Evolutionary conservation across 2,888 invertebrate species (phyloP), one percentile per base, ranked within the genome.

Genomic region (Drosophila mettleri): DNA sequence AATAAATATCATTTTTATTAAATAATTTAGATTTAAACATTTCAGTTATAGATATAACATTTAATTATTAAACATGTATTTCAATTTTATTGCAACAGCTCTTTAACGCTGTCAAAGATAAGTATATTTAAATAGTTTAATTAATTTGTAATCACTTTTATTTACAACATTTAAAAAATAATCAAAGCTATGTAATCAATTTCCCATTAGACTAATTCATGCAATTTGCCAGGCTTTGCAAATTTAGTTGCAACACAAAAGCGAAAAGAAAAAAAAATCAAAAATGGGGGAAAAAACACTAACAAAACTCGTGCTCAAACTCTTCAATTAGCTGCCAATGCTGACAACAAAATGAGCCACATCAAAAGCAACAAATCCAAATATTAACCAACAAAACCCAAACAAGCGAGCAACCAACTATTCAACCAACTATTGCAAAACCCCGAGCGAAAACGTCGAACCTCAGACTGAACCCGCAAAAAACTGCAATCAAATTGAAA

Each of bases 401-500:
- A 48, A 20, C 29, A 22, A 33, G 5, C 48, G 20, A 48, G n/a
- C 34, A 10, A 16, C 33, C 49, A 34, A 49, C 49, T 49, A 49
- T 49, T 34, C 54, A 43, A 22, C 54, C 59, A 69, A 69, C 71
- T 64, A 69, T 65, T 64, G 43, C 36, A 39, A 41, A 45, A 57
- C 46, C 53, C 48, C 34, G 18, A 20, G 18, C 38, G 52, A 58
- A 27, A 63, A 67, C 12, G n/a, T n/a, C 55, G 24, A 16, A 38
- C 27, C 54, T 36, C 27, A 54, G 54, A 34, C 46, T 41, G 36
- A 33, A 36, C 45, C 51, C 46, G 22, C 38, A 69, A 74, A 74
- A 71, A 83, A 78, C 64, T 75, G 70, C 78, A 83, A 84, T 78
- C 81, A 84, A 81, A 81, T 84, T 84, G 81, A 81, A 84, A 78